Evolutionary conservation across 2,888 invertebrate genomes (phyloP), one percentile per base, ranked within the genome.

Genomic region (Bombyx huttoni): DNA sequence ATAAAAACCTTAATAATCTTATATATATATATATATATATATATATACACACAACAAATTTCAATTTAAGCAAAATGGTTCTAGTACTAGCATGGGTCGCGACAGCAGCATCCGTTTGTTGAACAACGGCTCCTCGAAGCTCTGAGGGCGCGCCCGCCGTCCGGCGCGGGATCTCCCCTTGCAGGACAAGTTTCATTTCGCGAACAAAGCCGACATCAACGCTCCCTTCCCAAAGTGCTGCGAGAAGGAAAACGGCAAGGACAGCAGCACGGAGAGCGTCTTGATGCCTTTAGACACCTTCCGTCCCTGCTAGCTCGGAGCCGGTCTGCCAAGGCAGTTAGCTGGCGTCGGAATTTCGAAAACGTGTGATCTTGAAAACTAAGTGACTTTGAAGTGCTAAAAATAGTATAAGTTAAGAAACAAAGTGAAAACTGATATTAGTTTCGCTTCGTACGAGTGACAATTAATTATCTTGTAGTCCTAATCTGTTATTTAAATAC

Each of bases 211-310:
- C 6, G 76, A 82, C 57, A 65, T 56, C 54, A 63, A 61, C 52
- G 81, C 81, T 0, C 85, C 86, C 0, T 86, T 86, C 58, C 86
- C 86, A 0, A 83, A 79, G 61, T 86, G 86, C 62, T 86, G 86
- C 56, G 86, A 86, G 50, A 70, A 67, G 46, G 84, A 80, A 47
- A 81, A 75, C 50, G 76, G 76, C 33, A 75, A 77, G 51, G 76
- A 77, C 14, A 73, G 78, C 54, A 80, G 81, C 51, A 81, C 78
- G 1, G 85, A 83, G 35, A 81, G 79, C 56, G 79, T 83, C 55
- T 75, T 75, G 53, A 58, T 84, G 54, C 76, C 77, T 8, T 55
- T 70, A 2, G 80, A 79, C 45, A 69, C 59, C 48, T 73, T 68
- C 53, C 60, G 60, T 35, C 63, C 65, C 3, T 61, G 57, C 54